Percentiles rank a stretch among this genome's conserved stretches.
Conservation (phyloP, 2,888 invertebrate genomes). For the Melikaiella ostensackeni region DNA sequence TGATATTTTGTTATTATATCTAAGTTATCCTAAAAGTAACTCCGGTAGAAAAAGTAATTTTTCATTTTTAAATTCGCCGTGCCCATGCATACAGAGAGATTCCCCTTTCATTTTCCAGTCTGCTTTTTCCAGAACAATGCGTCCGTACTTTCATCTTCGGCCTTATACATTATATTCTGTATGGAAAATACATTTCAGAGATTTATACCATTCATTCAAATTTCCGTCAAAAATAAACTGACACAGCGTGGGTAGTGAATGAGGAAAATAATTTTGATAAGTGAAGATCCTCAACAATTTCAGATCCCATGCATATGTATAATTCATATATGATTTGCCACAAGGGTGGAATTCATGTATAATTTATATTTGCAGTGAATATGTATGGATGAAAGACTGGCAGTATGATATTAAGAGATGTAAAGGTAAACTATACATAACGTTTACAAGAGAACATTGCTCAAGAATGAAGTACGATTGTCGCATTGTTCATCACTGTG, state of each 20-base stretch:
- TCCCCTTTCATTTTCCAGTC: no score
- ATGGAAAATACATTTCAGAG: no score
- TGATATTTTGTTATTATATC: no score
- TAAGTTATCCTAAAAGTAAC: no score
- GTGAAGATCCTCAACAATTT: not conserved
- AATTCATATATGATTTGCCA: conserved; percentile 18
- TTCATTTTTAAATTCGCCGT: no score
- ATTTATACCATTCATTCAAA: not conserved
- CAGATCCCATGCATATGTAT: not conserved
- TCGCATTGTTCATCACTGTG: not conserved
- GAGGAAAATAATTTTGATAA: not conserved
- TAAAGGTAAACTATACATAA: not conserved
- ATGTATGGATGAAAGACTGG: not conserved
- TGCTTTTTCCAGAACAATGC: no score
- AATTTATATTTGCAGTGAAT: conserved; percentile 4
- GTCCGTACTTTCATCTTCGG: no score
- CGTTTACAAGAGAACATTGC: not conserved
- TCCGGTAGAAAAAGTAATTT: no score
- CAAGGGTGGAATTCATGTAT: not conserved
- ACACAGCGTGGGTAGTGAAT: not conserved
- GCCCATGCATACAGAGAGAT: no score
- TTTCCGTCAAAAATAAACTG: not conserved
- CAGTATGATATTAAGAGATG: not conserved
- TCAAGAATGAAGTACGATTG: not conserved
- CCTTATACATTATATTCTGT: no score